Base-by-base conservation (phyloP, 2,797 vertebrate genomes). In the Tiaroga cobitis region DNA sequence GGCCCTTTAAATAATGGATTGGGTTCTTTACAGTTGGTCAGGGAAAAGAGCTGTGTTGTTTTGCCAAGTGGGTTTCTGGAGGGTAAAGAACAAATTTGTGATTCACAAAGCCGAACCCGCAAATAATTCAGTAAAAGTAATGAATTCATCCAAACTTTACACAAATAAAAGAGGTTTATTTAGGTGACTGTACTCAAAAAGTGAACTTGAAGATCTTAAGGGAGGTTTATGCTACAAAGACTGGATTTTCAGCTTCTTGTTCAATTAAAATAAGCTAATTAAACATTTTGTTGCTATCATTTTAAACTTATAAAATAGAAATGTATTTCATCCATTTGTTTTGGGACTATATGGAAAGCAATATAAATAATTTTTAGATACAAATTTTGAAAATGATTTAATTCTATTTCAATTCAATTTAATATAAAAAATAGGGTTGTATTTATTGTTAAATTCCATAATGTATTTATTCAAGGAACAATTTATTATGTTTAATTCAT, bases 1-100 rank as follows among this genome's bases (percentile, higher is more conserved):
- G 68, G 78, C 54, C 49, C 29, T 88, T 70, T 89, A 89, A 90
- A 91, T 91, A 90, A 90, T 89, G 85, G 56, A 90, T 88, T 88
- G 87, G 39, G 68, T 87, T 80, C 29, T 87, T 72, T 68, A 78
- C 51, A 85, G 85, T 83, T 83, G 39, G 78, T 43, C 72, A 81
- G 85, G 65, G 59, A 75, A 84, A 85, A 81, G 70, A 51, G 69
- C 76, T 49, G 41, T 54, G 73, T 56, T 70, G 34, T 88, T 84
- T 54, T 70, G 61, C 69, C 85, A 59, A 72, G 54, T 74, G 10
- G 54, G 19, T 78, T 85, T 87, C 76, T 73, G 29, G 74, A 87
- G 78, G 39, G 49, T 67, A 72, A 49, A 70, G 75, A 67, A 68
- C 49, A 76, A 29, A 76, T 82, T 68, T 72, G 82, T 82, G 68